phyloP scores from a whole-genome alignment of 2,888 invertebrate genomes.

The Dryobota labecula region DNA sequence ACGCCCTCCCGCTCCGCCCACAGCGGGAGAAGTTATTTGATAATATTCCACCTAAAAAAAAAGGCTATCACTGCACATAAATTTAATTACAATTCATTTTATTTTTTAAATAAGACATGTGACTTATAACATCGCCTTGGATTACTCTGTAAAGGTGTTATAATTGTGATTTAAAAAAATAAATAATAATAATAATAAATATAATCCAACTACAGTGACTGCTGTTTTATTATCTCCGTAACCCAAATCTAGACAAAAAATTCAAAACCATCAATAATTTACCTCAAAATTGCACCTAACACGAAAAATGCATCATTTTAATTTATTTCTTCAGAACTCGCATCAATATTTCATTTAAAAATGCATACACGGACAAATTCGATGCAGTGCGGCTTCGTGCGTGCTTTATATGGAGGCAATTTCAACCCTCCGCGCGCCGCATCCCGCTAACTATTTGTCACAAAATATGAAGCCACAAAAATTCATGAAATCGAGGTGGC shows the following conservation, averaged over 20 bases:
- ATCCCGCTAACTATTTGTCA: slow-evolving; percentile 78
- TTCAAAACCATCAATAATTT: background rate
- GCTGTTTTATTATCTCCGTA: background rate
- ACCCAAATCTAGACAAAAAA: background rate
- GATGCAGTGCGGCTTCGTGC: slow-evolving; percentile 62
- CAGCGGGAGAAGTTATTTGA: no score
- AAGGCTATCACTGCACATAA: no score
- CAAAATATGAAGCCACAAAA: slow-evolving; percentile 82
- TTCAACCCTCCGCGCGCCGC: slow-evolving; percentile 69
- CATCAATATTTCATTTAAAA: slow-evolving; percentile 60
- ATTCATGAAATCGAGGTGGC: slow-evolving; percentile 80
- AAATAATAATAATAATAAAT: no score
- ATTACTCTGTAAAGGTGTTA: no score
- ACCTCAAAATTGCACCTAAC: slow-evolving; percentile 9
- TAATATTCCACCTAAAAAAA: no score
- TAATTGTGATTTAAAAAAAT: no score
- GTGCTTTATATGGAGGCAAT: slow-evolving; percentile 73
- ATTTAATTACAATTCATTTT: no score
- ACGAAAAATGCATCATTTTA: slow-evolving; percentile 23
- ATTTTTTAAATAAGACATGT: no score
- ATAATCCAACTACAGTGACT: background rate
- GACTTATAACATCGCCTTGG: no score
- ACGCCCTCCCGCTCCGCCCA: no score
- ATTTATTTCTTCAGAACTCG: slow-evolving; percentile 33
- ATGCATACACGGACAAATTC: slow-evolving; percentile 60